Base-by-base conservation (phyloP, 2,888 invertebrate species). In the Oxyscelio sp. region DNA sequence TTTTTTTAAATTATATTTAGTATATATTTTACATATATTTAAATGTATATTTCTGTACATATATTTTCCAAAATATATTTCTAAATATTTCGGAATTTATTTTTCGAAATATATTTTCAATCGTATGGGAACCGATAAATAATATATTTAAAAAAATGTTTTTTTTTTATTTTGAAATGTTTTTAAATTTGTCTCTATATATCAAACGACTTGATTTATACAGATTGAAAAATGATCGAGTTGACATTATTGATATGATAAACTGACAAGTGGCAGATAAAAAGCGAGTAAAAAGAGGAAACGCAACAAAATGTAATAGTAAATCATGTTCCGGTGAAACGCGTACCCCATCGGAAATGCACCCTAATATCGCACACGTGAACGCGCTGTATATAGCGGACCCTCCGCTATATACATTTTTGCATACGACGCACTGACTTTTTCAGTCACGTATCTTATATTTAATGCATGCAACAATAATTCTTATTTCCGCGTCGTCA, bases 261-360 rank as follows among this genome's bases (percentile, higher is more conserved):
- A 43, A 43, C 50, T 50, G 22, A 50, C 22, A 21, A 50, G 22
- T 50, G 50, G 19, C 19, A 43, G 5, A 19, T 17, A 43, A 43
- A 43, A 17, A 17, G 40, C 40, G 40, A 40, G 40, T 2, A 15
- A n/a, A 24, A 8, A 21, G 22, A 27, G 54, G 45, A 66, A 48
- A 50, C 31, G 24, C n/a, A 73, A 85, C 81, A 86, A 89, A 90
- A 85, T 79, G 88, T 75, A 87, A 88, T 87, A 75, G 88, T 91
- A 89, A 88, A 88, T 88, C 81, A 84, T 88, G 87, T 91, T 90
- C 91, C 91, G 90, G 89, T 74, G 79, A 75, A 79, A 83, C 90
- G 88, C 90, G 90, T 89, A 90, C 83, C 78, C 77, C 79, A 70
- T 86, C 89, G 89, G 89, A 89, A 90, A 77, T 84, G 83, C 78